A percentile compares a stretch with the other conserved stretches of the same genome.
Conservation (phyloP, 2,888 invertebrate genomes). For the Monochamus alternatus region DNA sequence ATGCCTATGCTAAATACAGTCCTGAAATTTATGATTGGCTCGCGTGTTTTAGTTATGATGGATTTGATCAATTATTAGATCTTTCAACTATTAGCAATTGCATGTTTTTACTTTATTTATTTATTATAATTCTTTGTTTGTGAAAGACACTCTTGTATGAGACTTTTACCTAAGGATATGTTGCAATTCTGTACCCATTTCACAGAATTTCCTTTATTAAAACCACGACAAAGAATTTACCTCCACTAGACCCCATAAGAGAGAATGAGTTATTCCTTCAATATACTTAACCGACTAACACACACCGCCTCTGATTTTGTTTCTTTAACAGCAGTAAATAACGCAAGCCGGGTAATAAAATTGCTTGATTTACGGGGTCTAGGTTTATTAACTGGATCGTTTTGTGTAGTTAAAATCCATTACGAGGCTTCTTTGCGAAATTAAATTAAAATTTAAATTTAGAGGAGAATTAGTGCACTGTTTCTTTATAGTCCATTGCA, state of each 20-base stretch:
- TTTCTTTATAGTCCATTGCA: background rate
- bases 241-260: background rate
- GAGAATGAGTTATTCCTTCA: background rate
- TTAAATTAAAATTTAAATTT: constrained; percentile 15
- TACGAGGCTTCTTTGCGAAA: background rate
- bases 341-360: constrained; percentile 15
- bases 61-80: no score
- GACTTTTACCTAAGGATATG: no score
- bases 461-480: background rate
- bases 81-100: no score
- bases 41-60: no score
- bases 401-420: constrained; percentile 12
- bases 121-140: no score
- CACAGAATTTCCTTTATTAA: background rate
- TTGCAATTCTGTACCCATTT: no score
- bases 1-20: no score
- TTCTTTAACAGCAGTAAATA: constrained; percentile 15
- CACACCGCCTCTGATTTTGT: background rate
- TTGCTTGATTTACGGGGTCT: constrained; percentile 20
- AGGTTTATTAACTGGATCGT: constrained; percentile 10
- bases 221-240: background rate
- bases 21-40: no score
- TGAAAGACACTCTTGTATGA: no score
- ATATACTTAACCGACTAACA: background rate
- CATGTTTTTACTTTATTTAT: no score